Percentiles rank a stretch among this genome's conserved stretches.
phyloP scores from a whole-genome alignment of 2,113 vertebrate genomes.

The Calonectris borealis region DNA sequence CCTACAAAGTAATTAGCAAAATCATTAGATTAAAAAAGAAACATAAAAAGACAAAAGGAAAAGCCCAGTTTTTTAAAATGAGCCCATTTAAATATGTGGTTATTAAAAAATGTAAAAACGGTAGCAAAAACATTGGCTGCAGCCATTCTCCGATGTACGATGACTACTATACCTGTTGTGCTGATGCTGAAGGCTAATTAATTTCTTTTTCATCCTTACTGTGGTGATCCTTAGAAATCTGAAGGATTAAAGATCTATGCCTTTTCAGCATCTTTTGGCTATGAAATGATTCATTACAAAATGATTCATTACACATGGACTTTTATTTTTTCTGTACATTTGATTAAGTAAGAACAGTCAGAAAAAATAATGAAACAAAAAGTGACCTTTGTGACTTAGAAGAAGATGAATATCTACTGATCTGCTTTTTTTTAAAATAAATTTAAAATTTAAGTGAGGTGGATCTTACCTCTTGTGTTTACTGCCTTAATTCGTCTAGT shows the following conservation, averaged over 20 bases:
- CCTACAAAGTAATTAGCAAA: not conserved
- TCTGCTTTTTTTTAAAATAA: not conserved
- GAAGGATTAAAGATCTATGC: not conserved
- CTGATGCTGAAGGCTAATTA: not conserved
- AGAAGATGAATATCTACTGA: not conserved
- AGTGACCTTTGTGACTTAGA: not conserved
- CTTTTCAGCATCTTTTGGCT: not conserved
- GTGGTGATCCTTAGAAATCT: not conserved
- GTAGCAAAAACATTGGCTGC: not conserved
- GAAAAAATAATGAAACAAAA: not conserved
- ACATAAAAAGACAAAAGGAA: not conserved
- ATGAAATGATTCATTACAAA: not conserved
- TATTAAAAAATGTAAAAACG: not conserved
- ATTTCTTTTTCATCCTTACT: not conserved
- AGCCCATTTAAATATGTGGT: not conserved
- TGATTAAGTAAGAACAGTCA: not conserved
- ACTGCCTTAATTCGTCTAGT: not conserved
- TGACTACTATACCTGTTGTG: not conserved
- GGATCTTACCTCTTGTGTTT: not conserved
- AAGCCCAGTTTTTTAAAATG: not conserved
- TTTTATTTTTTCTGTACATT: not conserved
- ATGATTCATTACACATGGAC: not conserved
- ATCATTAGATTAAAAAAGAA: not conserved
- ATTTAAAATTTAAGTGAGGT: not conserved
- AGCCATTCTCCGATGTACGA: not conserved